Percentiles rank a stretch among this genome's conserved stretches.
Evolutionary conservation across 1,140 invertebrate genomes (phyloP).

Genomic region (Caerostris darwini): DNA sequence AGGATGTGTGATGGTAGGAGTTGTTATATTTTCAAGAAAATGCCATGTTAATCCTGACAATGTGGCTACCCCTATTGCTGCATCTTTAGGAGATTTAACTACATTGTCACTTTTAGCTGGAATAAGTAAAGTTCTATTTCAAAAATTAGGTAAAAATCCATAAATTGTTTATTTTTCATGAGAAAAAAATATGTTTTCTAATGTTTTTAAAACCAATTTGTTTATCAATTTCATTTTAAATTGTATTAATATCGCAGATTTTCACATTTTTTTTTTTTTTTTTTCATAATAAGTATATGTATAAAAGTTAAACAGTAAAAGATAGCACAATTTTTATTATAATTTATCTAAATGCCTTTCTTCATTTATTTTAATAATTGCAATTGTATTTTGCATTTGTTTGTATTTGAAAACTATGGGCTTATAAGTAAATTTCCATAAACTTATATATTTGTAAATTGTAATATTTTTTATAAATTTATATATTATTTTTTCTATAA

Average conservation of each 20-base stretch:
- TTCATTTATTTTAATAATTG: neutral
- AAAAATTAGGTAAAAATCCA: constrained; percentile 78
- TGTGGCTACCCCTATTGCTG: constrained; percentile 85
- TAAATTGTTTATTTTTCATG: neutral
- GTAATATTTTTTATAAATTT: neutral
- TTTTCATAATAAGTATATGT: no score
- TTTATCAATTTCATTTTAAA: no score
- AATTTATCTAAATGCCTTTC: no score
- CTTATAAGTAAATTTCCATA: neutral
- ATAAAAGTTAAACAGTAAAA: no score
- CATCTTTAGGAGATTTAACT: constrained; percentile 84
- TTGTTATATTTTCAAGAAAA: constrained; percentile 80
- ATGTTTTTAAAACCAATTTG: neutral
- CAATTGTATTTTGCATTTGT: neutral
- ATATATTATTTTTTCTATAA: neutral
- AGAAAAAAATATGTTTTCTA: neutral
- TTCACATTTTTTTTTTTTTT: no score
- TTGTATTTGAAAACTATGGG: neutral
- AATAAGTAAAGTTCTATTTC: constrained; percentile 79
- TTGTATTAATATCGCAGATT: no score
- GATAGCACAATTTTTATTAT: no score
- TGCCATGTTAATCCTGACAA: constrained; percentile 85
- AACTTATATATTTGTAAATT: neutral
- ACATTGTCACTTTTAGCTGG: constrained; percentile 83
- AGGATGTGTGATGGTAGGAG: constrained; percentile 82